phyloP scores from a whole-genome alignment of 1,140 invertebrate genomes.

The Bombyx mori region DNA sequence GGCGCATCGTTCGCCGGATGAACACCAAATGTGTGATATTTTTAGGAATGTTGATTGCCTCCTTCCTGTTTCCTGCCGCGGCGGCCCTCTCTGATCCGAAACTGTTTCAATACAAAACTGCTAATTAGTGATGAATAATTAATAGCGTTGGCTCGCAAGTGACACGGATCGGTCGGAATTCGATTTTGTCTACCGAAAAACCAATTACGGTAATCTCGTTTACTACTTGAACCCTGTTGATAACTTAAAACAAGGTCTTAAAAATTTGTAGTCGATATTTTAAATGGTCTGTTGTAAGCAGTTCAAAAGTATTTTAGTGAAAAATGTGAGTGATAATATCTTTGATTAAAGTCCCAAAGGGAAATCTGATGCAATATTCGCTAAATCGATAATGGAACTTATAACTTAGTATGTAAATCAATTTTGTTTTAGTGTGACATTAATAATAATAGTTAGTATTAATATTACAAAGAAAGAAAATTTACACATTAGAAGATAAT shows the following conservation, averaged over 20 bases:
- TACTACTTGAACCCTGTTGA: too few relatives aligned
- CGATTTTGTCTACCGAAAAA: slow-evolving; percentile 10
- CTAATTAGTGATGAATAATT: slow-evolving; percentile 63
- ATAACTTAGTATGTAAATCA: too few relatives aligned
- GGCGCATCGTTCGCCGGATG: slow-evolving; percentile 41
- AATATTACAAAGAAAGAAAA: neutral
- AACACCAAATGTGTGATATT: slow-evolving; percentile 66
- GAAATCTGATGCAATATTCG: too few relatives aligned
- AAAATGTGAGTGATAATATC: too few relatives aligned
- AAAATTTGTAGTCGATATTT: too few relatives aligned
- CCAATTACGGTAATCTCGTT: neutral
- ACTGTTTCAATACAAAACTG: slow-evolving; percentile 35
- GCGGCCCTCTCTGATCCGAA: slow-evolving; percentile 29
- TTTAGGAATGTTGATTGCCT: slow-evolving; percentile 67
- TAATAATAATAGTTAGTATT: too few relatives aligned
- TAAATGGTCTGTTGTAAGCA: too few relatives aligned
- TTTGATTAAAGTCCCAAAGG: too few relatives aligned
- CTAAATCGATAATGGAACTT: too few relatives aligned
- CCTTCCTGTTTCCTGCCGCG: slow-evolving; percentile 62
- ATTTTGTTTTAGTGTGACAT: too few relatives aligned
- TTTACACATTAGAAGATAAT: neutral
- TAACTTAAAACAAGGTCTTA: too few relatives aligned
- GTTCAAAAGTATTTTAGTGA: too few relatives aligned
- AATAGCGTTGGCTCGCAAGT: slow-evolving; percentile 38
- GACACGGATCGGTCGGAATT: slow-evolving; percentile 34